phyloP scores from a whole-genome alignment of 2,888 invertebrate genomes.

The Calameuta filiformis region DNA sequence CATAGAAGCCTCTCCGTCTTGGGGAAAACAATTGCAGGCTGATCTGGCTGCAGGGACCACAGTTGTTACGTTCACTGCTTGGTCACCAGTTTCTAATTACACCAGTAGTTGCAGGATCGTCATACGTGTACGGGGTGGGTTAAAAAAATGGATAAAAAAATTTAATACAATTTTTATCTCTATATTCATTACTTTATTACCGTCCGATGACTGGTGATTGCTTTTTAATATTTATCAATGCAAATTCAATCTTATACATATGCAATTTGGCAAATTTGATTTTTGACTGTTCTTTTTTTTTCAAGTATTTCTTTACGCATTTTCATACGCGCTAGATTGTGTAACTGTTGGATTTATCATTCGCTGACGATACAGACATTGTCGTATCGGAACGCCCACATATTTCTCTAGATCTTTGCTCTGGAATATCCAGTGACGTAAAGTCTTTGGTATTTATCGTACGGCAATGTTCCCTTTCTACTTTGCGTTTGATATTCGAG shows the following conservation, averaged over 20 bases:
- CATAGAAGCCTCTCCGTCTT: constrained; percentile 71
- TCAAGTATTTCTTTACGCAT: not conserved
- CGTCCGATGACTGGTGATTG: not conserved
- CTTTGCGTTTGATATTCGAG: not conserved
- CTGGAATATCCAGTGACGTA: not conserved
- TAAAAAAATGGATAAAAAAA: not conserved
- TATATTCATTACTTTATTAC: not conserved
- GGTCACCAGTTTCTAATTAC: constrained; percentile 69
- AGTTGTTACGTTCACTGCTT: constrained; percentile 71
- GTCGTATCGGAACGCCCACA: not conserved
- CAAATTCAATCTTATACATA: not conserved
- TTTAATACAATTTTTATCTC: not conserved
- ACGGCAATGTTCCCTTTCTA: not conserved
- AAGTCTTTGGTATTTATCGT: not conserved
- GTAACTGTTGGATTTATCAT: not conserved
- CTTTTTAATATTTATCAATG: not conserved
- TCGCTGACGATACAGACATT: not conserved
- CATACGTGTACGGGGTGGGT: constrained; percentile 70
- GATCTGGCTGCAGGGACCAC: constrained; percentile 72
- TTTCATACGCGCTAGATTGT: not conserved
- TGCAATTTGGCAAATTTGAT: not conserved
- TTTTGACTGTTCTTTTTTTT: not conserved
- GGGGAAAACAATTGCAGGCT: constrained; percentile 73
- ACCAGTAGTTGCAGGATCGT: constrained; percentile 71
- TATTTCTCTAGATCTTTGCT: not conserved